These are phyloP conservation scores for Dasypogon diadema DNA, from an alignment of 2,888 invertebrate species.

Conservation along the genomic window DNA sequence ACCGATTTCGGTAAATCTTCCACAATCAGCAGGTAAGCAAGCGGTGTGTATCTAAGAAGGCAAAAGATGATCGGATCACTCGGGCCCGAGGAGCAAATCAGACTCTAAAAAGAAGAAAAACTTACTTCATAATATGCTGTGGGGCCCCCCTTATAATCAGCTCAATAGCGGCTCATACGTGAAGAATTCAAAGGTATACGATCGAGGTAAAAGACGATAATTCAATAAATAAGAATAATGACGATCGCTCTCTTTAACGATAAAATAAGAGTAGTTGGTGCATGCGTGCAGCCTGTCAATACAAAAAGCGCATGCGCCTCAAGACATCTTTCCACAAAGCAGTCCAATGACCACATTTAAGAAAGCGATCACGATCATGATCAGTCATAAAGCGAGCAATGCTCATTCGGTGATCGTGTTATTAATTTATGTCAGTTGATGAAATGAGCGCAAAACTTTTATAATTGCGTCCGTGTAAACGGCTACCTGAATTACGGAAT, in stretches of 20 bases:
- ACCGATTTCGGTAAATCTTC: conserved; percentile 55
- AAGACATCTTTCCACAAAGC: conserved; percentile 36
- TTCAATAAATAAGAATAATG: conserved; percentile 54
- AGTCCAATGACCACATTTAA: conserved; percentile 38
- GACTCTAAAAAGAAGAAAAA: conserved; percentile 3
- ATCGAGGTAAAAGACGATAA: conserved; percentile 36
- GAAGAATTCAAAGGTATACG: conserved; percentile 43
- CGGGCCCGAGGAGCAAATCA: conserved; percentile 6
- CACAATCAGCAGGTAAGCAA: conserved; percentile 52
- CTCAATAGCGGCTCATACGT: conserved; percentile 29
- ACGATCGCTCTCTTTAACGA: conserved; percentile 49
- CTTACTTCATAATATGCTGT: neutral
- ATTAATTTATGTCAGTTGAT: conserved; percentile 53
- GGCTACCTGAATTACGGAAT: neutral
- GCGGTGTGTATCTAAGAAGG: conserved; percentile 5
- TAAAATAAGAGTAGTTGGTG: conserved; percentile 44
- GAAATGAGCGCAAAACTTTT: conserved; percentile 25
- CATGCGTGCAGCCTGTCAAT: conserved; percentile 27
- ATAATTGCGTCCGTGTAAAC: conserved; percentile 6
- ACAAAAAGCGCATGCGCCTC: conserved; percentile 28
- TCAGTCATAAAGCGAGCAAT: conserved; percentile 50
- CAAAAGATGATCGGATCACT: neutral
- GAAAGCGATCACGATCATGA: conserved; percentile 50
- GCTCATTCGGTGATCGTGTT: conserved; percentile 51
- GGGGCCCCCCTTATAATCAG: conserved; percentile 33